A percentile compares a stretch with the other conserved stretches of the same genome.
These are phyloP conservation scores for Lathronympha strigana DNA, from an alignment of 2,888 invertebrate species.

Conservation along the genomic window DNA sequence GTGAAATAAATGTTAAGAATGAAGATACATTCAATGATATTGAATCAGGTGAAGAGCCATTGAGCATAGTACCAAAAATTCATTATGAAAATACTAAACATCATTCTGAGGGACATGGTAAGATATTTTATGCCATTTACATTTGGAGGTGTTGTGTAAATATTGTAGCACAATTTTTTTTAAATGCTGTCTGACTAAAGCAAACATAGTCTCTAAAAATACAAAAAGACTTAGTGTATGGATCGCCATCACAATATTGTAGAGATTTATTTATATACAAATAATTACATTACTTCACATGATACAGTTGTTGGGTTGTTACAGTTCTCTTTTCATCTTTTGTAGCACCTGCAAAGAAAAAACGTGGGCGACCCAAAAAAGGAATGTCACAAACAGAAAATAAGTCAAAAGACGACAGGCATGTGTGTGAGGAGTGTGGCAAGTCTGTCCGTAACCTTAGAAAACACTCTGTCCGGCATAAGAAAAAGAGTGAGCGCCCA, in stretches of 20 bases:
- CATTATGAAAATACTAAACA: conserved; percentile 53
- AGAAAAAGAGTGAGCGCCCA: background rate
- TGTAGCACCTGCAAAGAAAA: conserved; percentile 49
- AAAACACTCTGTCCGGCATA: background rate
- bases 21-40: conserved; percentile 42
- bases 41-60: conserved; percentile 64
- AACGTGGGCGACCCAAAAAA: conserved; percentile 49
- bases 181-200: no score
- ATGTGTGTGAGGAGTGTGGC: conserved; percentile 73
- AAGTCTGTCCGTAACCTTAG: conserved; percentile 58
- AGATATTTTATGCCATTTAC: background rate
- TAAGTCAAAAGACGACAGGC: conserved; percentile 41
- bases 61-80: conserved; percentile 60
- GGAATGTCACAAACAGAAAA: conserved; percentile 46
- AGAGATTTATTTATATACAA: no score
- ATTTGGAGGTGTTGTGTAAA: background rate
- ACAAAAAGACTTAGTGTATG: no score
- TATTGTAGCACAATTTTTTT: no score
- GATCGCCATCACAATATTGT: no score
- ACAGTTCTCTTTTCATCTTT: background rate
- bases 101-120: background rate
- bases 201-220: no score
- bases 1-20: conserved; percentile 21
- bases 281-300: no score
- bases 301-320: no score